Evolutionary conservation across 2,888 invertebrate genomes (phyloP).

Genomic region (Mythimna lalbum): DNA sequence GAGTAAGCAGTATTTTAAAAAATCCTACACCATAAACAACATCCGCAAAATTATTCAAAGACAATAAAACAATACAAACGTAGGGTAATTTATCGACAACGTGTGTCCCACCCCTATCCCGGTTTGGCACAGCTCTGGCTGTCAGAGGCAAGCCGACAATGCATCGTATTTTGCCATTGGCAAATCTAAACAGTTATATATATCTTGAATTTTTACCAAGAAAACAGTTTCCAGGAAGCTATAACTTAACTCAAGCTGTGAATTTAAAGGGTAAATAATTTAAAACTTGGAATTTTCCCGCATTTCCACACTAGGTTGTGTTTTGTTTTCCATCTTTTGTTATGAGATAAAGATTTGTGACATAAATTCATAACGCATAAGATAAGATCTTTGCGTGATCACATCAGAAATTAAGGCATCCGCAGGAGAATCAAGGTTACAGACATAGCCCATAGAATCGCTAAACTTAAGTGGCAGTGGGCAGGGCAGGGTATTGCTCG

Average conservation of each 20-base stretch:
- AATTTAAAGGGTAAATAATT: conserved; percentile 43
- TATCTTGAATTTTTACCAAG: conserved; percentile 61
- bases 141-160: conserved; percentile 66
- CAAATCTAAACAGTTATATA: conserved; percentile 64
- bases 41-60: background rate
- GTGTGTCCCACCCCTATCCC: conserved; percentile 63
- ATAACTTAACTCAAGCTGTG: conserved; percentile 45
- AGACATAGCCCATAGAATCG: too few relatives aligned
- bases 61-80: background rate
- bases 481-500: too few relatives aligned
- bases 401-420: too few relatives aligned
- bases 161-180: conserved; percentile 64
- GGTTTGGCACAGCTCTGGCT: conserved; percentile 66
- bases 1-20: background rate
- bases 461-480: too few relatives aligned
- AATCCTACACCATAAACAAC: background rate
- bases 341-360: background rate
- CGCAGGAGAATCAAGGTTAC: too few relatives aligned
- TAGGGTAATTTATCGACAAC: conserved; percentile 59
- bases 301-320: conserved; percentile 12
- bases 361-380: background rate
- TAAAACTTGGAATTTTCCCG: conserved; percentile 18
- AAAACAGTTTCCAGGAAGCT: conserved; percentile 43
- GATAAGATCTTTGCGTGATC: too few relatives aligned
- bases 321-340: background rate